Evolutionary conservation across 2,797 vertebrate genomes (phyloP).

Genomic region (Girardinus metallicus): DNA sequence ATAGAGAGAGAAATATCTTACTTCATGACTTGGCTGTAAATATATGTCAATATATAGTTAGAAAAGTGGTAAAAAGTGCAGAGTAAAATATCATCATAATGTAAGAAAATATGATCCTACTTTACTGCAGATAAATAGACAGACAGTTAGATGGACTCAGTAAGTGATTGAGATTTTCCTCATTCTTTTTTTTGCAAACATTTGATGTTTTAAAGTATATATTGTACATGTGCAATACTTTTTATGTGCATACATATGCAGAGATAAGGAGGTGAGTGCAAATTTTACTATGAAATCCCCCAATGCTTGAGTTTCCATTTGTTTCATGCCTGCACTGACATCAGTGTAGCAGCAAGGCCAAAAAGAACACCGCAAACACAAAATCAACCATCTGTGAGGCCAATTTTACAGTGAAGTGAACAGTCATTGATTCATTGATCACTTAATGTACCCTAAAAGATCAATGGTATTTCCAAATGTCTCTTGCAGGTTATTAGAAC

Average conservation of each 20-base stretch:
- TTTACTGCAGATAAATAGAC: neutral
- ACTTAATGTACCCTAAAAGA: conserved; percentile 1
- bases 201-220: neutral
- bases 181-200: neutral
- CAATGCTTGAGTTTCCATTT: neutral
- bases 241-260: neutral
- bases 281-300: neutral
- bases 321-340: neutral
- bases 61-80: neutral
- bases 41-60: neutral
- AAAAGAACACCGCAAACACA: neutral
- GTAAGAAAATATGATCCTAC: neutral
- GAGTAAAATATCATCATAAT: neutral
- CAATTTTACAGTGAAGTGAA: conserved; percentile 2
- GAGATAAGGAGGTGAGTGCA: neutral
- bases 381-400: conserved; percentile 3
- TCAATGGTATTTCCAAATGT: neutral
- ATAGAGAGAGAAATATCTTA: conserved; percentile 26
- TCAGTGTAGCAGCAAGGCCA: neutral
- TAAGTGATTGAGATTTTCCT: no score
- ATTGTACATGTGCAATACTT: neutral
- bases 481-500: neutral
- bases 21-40: neutral
- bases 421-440: neutral
- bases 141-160: neutral